Base-by-base conservation (phyloP, 2,113 vertebrate species). In the Burhinus bistriatus region DNA sequence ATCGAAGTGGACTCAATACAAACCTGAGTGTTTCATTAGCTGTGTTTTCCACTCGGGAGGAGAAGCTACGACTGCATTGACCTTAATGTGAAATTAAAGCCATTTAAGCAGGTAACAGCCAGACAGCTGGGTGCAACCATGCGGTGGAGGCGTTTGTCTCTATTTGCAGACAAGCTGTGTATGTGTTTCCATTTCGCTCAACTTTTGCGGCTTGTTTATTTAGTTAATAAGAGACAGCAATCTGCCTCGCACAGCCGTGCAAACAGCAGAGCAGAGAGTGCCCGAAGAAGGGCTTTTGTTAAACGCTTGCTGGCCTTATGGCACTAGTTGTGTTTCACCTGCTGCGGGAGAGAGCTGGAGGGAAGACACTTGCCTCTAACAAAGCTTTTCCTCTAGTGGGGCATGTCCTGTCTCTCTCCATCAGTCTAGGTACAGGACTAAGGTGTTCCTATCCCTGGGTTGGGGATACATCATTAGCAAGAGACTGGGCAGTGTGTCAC, bases 141-240 rank as follows among this genome's bases (percentile, higher is more conserved):
- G 94, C 36, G 52, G 23, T n/a, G 68, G 68, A 87, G 76, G 49
- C 11, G 18, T 96, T 93, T 90, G 87, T 90, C 95, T 97, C 92
- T 94, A 87, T 96, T 96, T 97, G 93, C 93, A 93, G 93, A 79
- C 77, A 94, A 96, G 93, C 92, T 87, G 90, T 88, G 87, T 75
- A 11, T 83, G 68, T 90, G 85, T 87, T 97, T 95, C 92, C 69
- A 19, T 95, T 94, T 76, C 23, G 9, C 90, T 92, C 90, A 96
- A 94, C 90, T 96, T 97, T 95, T 87, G 90, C 83, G 95, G 85
- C 87, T 92, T 94, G 94, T 96, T 96, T 96, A 89, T 96, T 93
- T 79, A 89, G 94, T 90, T 97, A 93, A 96, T 97, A 96, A 90
- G 89, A 81, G 92, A 83, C 40, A 88, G 72, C 93, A 95, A 90